Evolutionary conservation across 2,797 vertebrate genomes (phyloP), one percentile per base, ranked within the genome.

Genomic region (Saxicola maurus): DNA sequence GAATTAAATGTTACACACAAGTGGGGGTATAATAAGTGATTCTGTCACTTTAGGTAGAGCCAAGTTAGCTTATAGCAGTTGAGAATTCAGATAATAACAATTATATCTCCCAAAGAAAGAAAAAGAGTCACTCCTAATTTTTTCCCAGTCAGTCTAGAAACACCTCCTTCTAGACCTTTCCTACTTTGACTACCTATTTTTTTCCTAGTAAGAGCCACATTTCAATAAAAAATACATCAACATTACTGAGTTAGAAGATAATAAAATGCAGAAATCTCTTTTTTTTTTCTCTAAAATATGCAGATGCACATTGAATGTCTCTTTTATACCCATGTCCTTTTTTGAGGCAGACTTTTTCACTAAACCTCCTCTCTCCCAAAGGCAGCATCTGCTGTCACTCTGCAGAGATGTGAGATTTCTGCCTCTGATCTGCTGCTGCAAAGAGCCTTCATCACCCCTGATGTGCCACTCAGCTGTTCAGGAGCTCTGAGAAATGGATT

Each of bases 371-470:
- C 37, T 73, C 37, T 73, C 82, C 77, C 57, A 82, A 75, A 78
- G 86, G 69, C 85, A 87, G 66, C 69, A 92, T 87, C 62, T 89
- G 56, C 76, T 87, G 46, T 94, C 76, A 78, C 28, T 68, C 28
- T 77, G 65, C 66, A 62, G 62, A 37, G n/a, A 66, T 8, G 6
- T 21, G 62, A 90, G 65, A 78, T 78, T 91, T 81, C 40, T 78
- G 48, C 48, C 40, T 78, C 55, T 85, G 73, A 82, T 82, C 59
- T 80, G 49, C 68, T 51, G 28, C 69, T 83, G 62, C 55, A 69
- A 82, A 55, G 71, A 89, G 45, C 46, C 21, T 64, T 52, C 60
- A 18, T 7, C 17, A 21, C 45, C 72, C 0, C 0, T 42, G 78
- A 91, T 0, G 1, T 71, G 83, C 38, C 83, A 65, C 57, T 73